A percentile compares a stretch with the other conserved stretches of the same genome.
Conservation (phyloP, 2,797 vertebrate genomes). For the Pangasius macronema region DNA sequence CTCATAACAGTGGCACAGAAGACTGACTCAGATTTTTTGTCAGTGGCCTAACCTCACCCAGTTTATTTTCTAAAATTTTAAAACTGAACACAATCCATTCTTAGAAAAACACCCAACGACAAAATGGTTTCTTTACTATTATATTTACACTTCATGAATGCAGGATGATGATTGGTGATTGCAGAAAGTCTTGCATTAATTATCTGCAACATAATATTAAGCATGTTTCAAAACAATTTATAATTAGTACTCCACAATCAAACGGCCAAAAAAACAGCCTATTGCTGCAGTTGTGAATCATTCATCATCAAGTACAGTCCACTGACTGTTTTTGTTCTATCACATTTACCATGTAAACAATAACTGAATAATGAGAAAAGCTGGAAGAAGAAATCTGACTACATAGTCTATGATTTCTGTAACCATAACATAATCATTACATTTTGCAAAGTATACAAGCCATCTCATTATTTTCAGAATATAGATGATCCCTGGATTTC, state of each 20-base stretch:
- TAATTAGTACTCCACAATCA: conserved; percentile 23
- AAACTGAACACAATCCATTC: background rate
- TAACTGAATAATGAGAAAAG: conserved; percentile 38
- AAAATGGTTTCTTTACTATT: conserved; percentile 6
- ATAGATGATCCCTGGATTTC: conserved; percentile 63
- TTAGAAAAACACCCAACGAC: background rate
- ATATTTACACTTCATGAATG: conserved; percentile 4
- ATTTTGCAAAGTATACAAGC: conserved; percentile 76
- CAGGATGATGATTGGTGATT: conserved; percentile 4
- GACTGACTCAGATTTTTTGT: background rate
- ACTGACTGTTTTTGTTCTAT: background rate
- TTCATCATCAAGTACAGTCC: conserved; percentile 21
- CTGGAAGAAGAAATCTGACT: conserved; percentile 35
- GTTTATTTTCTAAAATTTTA: background rate
- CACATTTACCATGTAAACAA: conserved; percentile 45
- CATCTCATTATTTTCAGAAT: conserved; percentile 70
- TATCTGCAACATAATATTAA: conserved; percentile 5
- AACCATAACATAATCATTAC: conserved; percentile 73
- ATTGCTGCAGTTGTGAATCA: conserved; percentile 10
- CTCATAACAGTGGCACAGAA: background rate
- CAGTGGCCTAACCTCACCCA: background rate
- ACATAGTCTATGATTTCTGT: conserved; percentile 54
- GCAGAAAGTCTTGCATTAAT: background rate
- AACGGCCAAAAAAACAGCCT: background rate
- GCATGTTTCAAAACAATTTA: conserved; percentile 29